These are phyloP conservation scores for Tricholaema leucomelas DNA, from an alignment of 2,113 vertebrate genomes.

Conservation along the genomic window DNA sequence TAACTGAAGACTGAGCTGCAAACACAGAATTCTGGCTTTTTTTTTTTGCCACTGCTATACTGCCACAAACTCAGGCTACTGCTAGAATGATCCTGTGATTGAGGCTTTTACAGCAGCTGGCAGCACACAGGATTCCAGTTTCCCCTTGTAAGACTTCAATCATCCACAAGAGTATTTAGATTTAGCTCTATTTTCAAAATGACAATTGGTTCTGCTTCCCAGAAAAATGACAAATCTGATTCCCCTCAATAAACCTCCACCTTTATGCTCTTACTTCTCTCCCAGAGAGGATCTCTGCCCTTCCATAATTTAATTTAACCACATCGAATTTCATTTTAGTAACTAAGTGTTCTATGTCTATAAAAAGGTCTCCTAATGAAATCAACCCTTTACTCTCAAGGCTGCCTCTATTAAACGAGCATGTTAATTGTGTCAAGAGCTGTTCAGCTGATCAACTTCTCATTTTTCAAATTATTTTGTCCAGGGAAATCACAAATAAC, in stretches of 20 bases:
- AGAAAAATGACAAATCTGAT: neutral
- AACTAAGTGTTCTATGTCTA: neutral
- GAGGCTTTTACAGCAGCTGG: neutral
- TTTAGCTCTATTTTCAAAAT: neutral
- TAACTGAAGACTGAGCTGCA: neutral
- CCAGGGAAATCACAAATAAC: neutral
- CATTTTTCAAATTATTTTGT: neutral
- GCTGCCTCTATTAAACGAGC: neutral
- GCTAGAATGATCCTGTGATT: neutral
- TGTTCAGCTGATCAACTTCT: neutral
- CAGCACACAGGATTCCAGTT: neutral
- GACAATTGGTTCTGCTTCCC: neutral
- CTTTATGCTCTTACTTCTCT: neutral
- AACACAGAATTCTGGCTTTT: neutral
- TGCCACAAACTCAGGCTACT: neutral
- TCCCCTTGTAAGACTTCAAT: neutral
- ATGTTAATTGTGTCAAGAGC: neutral
- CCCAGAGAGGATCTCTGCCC: neutral
- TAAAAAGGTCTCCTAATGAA: neutral
- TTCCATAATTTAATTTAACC: neutral
- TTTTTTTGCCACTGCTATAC: neutral
- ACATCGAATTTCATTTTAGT: neutral
- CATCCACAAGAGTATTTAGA: neutral
- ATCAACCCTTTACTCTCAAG: neutral
- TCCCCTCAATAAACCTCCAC: neutral